Percentiles rank a stretch among this genome's conserved stretches.
Conservation (phyloP, 2,797 vertebrate species). For the Emydoidea blandingii region DNA sequence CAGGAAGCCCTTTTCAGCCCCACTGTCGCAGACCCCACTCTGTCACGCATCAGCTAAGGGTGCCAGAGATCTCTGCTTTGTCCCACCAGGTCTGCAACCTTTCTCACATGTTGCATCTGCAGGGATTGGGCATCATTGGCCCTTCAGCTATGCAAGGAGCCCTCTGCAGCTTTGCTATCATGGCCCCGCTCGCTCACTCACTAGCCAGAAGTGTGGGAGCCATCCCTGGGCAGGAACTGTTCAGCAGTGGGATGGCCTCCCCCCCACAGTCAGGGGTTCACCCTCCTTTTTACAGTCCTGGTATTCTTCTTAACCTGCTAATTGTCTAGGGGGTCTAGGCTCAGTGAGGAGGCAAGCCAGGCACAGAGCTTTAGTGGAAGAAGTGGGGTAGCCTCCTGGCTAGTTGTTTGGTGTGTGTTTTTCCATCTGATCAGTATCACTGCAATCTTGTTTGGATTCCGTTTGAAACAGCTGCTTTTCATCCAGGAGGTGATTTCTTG, state of each 20-base stretch:
- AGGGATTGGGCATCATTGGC: neutral
- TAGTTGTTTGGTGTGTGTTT: neutral
- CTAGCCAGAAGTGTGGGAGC: neutral
- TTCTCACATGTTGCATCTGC: neutral
- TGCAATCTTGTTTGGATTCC: neutral
- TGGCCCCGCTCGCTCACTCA: neutral
- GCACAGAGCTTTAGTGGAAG: too few species aligned
- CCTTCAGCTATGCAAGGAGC: neutral
- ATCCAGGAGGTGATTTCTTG: neutral
- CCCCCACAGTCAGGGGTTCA: neutral
- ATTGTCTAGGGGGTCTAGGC: neutral
- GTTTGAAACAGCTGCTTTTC: neutral
- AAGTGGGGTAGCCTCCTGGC: neutral
- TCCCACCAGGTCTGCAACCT: neutral
- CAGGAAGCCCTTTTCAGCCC: too few species aligned
- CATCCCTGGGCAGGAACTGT: neutral
- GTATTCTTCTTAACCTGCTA: too few species aligned
- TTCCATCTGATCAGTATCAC: neutral
- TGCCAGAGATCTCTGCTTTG: neutral
- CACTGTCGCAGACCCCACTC: neutral
- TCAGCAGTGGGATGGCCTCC: neutral
- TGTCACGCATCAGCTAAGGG: neutral
- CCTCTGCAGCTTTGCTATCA: neutral
- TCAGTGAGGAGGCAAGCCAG: neutral
- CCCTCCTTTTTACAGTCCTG: neutral